Base-by-base conservation (phyloP, 2,888 invertebrate genomes). In the Chrysolina haemoptera region DNA sequence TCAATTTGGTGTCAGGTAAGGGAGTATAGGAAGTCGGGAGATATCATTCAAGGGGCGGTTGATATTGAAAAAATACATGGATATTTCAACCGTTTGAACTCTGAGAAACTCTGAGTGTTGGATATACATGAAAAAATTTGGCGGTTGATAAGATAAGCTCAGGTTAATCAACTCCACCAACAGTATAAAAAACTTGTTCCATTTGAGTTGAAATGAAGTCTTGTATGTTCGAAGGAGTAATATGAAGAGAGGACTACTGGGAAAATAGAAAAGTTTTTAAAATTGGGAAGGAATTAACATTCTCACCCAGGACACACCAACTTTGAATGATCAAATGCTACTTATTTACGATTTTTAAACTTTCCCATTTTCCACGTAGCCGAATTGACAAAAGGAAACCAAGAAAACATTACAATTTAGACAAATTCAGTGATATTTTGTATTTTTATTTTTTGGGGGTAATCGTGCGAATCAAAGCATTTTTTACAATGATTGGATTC, bases 381-480 rank as follows among this genome's bases (percentile, higher is more conserved):
- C 20, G 11, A 53, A 18, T 53, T 35, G 14, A 27, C 22, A n/a
- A 5, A 14, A 59, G 18, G 20, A 59, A 11, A 14, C 14, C 27
- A 8, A 11, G 59, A n/a, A 27, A 59, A 14, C 27, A 12, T 59
- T 27, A 27, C 12, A 59, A 27, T 59, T 59, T n/a, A 59, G 59
- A 46, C 14, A 27, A 59, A 27, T 27, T 10, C 59, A 59, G 59
- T 59, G 59, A 59, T 59, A 59, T 59, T 59, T 59, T 53, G 12
- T 53, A 53, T 53, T 22, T 53, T 53, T 53, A 53, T 27, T 59
- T 59, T 59, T 59, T 27, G 59, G 22, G 14, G 35, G 12, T 59
- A 27, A 59, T 6, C 4, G 53, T 12, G 53, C 27, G 59, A n/a
- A 59, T 27, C 1, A 14, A 14, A 59, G 8, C 59, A 59, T 59